Evolutionary conservation across 2,888 invertebrate species (phyloP).

Genomic region (Spodoptera picta): DNA sequence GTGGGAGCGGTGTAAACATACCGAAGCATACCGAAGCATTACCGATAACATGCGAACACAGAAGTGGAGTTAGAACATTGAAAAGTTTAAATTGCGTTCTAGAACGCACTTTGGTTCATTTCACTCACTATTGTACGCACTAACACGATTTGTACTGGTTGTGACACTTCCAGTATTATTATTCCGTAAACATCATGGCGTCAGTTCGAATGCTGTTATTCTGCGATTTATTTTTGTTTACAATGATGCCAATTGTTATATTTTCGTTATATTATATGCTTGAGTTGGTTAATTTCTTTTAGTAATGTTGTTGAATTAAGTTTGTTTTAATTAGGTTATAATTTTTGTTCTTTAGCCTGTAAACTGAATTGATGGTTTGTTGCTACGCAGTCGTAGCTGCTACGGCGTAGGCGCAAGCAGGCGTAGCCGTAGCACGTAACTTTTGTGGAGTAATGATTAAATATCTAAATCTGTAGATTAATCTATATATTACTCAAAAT

Average conservation of each 20-base stretch:
- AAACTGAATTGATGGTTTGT: not conserved
- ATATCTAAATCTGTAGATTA: too few species aligned
- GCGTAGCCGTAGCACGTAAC: too few species aligned
- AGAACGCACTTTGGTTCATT: slow-evolving; percentile 1
- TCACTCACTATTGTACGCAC: not conserved
- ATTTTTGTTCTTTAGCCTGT: too few species aligned
- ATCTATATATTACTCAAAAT: not conserved
- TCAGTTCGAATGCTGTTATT: too few species aligned
- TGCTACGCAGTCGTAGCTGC: slow-evolving; percentile 13
- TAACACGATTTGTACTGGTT: not conserved
- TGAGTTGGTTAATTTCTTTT: too few species aligned
- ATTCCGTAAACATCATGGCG: too few species aligned
- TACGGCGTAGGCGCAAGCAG: slow-evolving; percentile 19
- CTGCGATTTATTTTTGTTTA: too few species aligned
- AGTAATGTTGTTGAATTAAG: too few species aligned
- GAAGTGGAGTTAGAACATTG: slow-evolving; percentile 31
- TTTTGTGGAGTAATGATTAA: too few species aligned
- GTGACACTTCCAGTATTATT: not conserved
- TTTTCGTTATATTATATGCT: too few species aligned
- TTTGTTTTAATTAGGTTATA: too few species aligned
- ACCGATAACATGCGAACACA: slow-evolving; percentile 24
- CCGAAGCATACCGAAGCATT: slow-evolving; percentile 21
- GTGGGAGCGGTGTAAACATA: slow-evolving; percentile 45
- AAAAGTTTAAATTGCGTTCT: slow-evolving; percentile 29
- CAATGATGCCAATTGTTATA: too few species aligned